Evolutionary conservation across 2,797 vertebrate genomes (phyloP).

Genomic region (Kryptopterus vitreolus): DNA sequence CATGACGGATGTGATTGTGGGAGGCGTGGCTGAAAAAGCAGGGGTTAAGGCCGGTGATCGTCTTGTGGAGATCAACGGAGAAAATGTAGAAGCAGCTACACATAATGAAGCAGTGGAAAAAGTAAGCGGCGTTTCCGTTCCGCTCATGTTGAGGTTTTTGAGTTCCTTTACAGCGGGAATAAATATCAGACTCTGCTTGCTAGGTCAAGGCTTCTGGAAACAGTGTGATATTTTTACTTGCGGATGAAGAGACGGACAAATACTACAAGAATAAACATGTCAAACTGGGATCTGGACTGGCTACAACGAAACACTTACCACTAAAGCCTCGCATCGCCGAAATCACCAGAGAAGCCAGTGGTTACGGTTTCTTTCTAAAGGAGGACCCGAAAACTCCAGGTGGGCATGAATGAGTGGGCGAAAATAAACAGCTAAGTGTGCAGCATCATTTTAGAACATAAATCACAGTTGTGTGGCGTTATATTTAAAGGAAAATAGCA

Average conservation of each 20-base stretch:
- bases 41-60: slow-evolving; percentile 81
- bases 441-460: background rate
- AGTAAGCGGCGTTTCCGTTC: slow-evolving; percentile 59
- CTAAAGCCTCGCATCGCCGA: slow-evolving; percentile 75
- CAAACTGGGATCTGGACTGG: slow-evolving; percentile 67
- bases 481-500: background rate
- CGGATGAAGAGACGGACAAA: slow-evolving; percentile 77
- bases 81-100: slow-evolving; percentile 76
- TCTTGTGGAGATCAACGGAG: slow-evolving; percentile 87
- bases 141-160: background rate
- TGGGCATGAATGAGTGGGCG: slow-evolving; percentile 11
- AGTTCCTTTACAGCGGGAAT: background rate
- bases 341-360: slow-evolving; percentile 74
- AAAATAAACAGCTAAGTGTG: background rate
- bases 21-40: slow-evolving; percentile 79
- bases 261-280: slow-evolving; percentile 70
- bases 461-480: background rate
- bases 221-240: slow-evolving; percentile 80
- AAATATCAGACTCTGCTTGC: background rate
- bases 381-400: slow-evolving; percentile 61
- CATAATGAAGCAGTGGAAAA: slow-evolving; percentile 82
- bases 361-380: slow-evolving; percentile 88
- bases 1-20: slow-evolving; percentile 75
- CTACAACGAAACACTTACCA: slow-evolving; percentile 77
- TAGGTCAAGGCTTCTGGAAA: slow-evolving; percentile 78